Percentiles rank a stretch among this genome's conserved stretches.
Evolutionary conservation across 2,888 invertebrate species (phyloP).

Genomic region (Polymixis flavicincta): DNA sequence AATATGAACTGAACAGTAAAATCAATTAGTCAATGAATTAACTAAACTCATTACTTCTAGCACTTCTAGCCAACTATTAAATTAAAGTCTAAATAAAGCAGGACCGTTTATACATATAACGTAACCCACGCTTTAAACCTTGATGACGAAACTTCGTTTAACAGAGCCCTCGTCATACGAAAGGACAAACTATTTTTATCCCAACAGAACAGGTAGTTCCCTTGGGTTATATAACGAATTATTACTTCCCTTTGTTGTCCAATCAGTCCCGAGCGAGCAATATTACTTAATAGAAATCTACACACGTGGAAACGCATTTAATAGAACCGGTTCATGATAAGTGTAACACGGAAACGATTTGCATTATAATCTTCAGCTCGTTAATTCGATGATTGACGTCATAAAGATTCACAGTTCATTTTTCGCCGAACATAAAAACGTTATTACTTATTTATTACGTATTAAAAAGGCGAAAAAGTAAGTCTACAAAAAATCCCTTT

Average conservation of each 20-base stretch:
- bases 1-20: constrained; percentile 19
- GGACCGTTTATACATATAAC: constrained; percentile 8
- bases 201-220: constrained; percentile 56
- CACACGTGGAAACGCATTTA: constrained; percentile 37
- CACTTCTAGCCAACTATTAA: neutral
- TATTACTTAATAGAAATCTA: constrained; percentile 47
- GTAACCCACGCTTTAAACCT: constrained; percentile 16
- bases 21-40: constrained; percentile 22
- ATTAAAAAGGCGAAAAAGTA: constrained; percentile 43
- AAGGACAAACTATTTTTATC: constrained; percentile 55
- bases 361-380: constrained; percentile 32
- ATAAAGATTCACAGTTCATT: constrained; percentile 52
- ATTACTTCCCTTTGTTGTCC: constrained; percentile 54
- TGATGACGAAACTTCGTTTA: constrained; percentile 45
- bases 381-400: constrained; percentile 54
- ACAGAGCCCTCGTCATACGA: constrained; percentile 42
- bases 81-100: constrained; percentile 35
- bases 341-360: constrained; percentile 48
- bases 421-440: constrained; percentile 42
- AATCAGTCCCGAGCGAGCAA: constrained; percentile 39
- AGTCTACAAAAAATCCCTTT: constrained; percentile 34
- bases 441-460: constrained; percentile 32
- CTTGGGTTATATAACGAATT: constrained; percentile 48
- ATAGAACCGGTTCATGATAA: constrained; percentile 33
- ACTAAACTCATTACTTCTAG: constrained; percentile 1